phyloP scores from a whole-genome alignment of 2,888 invertebrate genomes.

The Cephus rjabovi region DNA sequence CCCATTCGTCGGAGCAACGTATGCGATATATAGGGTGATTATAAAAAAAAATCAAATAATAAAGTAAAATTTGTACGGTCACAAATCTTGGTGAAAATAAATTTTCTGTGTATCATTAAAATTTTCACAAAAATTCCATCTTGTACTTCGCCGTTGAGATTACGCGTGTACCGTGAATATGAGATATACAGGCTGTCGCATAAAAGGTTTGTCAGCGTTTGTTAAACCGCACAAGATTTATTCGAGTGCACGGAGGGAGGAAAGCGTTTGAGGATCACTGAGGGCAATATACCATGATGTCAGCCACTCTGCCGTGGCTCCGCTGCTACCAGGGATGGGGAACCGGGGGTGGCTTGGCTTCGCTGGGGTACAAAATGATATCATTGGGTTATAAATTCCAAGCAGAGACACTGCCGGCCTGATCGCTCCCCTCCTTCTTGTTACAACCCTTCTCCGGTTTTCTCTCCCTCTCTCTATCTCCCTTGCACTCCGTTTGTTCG shows the following conservation, averaged over 20 bases:
- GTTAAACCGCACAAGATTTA: conserved; percentile 40
- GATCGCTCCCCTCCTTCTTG: conserved; percentile 48
- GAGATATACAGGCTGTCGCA: neutral
- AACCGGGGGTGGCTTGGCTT: conserved; percentile 57
- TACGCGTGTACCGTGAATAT: neutral
- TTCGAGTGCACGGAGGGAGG: conserved; percentile 31
- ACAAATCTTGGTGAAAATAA: neutral
- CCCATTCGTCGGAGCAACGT: neutral
- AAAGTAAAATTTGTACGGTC: neutral
- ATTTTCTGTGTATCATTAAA: neutral
- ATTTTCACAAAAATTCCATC: neutral
- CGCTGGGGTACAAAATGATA: conserved; percentile 64
- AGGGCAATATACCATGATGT: conserved; percentile 65
- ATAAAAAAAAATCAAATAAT: neutral
- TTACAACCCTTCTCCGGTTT: conserved; percentile 30
- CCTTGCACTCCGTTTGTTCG: conserved; percentile 67
- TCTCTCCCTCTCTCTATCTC: conserved; percentile 50
- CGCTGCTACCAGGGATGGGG: conserved; percentile 43
- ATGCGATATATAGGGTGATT: neutral
- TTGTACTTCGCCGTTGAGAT: neutral
- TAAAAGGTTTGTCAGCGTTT: neutral
- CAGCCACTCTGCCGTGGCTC: conserved; percentile 58
- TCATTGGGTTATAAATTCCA: conserved; percentile 66
- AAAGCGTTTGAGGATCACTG: conserved; percentile 63
- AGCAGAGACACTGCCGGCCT: conserved; percentile 61